These are phyloP conservation scores for Aproaerema taeniolella DNA, from an alignment of 2,888 invertebrate species.

Conservation along the genomic window DNA sequence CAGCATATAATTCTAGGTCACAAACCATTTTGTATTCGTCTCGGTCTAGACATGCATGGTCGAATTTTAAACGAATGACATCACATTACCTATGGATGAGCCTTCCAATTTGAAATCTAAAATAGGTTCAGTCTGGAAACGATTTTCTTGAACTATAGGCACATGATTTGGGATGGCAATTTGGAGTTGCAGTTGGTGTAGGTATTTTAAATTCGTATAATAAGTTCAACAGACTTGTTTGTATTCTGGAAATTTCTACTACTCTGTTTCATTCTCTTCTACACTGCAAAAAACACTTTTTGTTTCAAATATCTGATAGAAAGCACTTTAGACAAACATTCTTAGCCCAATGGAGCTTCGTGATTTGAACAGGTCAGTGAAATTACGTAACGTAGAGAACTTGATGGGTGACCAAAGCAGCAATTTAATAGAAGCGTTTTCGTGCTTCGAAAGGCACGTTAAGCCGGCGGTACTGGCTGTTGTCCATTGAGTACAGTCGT, in stretches of 20 bases:
- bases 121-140: slow-evolving; percentile 59
- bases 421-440: too few species aligned
- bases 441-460: too few species aligned
- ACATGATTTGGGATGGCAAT: neutral
- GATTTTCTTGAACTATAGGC: slow-evolving; percentile 33
- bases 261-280: too few species aligned
- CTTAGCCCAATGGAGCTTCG: too few species aligned
- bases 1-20: slow-evolving; percentile 65
- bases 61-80: slow-evolving; percentile 71
- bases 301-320: too few species aligned
- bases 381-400: too few species aligned
- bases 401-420: too few species aligned
- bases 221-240: neutral
- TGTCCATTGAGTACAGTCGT: too few species aligned
- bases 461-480: too few species aligned
- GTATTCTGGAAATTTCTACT: neutral
- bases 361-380: too few species aligned
- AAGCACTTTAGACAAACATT: too few species aligned
- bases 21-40: slow-evolving; percentile 65
- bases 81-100: slow-evolving; percentile 72
- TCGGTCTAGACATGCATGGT: slow-evolving; percentile 74
- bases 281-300: too few species aligned
- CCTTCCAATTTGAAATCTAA: slow-evolving; percentile 67
- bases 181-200: neutral
- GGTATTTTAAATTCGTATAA: neutral